These are phyloP conservation scores for Drosophila merina DNA, from an alignment of 2,888 invertebrate genomes.

Conservation along the genomic window DNA sequence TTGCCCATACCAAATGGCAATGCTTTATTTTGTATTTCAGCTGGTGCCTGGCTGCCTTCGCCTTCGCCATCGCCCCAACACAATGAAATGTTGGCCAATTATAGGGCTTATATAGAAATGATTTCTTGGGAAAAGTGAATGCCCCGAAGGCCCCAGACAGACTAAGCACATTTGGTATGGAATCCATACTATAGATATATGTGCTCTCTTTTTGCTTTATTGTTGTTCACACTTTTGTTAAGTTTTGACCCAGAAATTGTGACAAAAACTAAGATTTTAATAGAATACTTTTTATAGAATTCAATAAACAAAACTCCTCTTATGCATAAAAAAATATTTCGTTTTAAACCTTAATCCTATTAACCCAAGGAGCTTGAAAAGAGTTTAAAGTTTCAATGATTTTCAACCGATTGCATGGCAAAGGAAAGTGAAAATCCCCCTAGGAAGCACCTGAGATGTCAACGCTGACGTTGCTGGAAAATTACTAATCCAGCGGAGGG, in stretches of 20 bases:
- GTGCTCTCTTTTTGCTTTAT: constrained; percentile 28
- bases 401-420: constrained; percentile 10
- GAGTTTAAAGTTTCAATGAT: neutral
- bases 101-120: constrained; percentile 54
- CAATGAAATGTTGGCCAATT: constrained; percentile 69
- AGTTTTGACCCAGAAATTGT: constrained; percentile 32
- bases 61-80: constrained; percentile 27
- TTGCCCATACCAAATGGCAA: constrained; percentile 64
- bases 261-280: constrained; percentile 9
- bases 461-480: constrained; percentile 44
- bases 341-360: constrained; percentile 7
- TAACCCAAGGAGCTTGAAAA: neutral
- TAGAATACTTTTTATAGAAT: too few species aligned
- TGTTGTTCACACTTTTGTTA: constrained; percentile 24
- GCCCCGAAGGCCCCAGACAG: constrained; percentile 38
- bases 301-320: too few species aligned
- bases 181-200: neutral
- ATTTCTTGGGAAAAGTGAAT: constrained; percentile 66
- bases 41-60: constrained; percentile 1
- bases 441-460: constrained; percentile 39
- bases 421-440: constrained; percentile 70
- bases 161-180: constrained; percentile 29
- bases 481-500: constrained; percentile 53
- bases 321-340: too few species aligned
- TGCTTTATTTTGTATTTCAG: constrained; percentile 41